Base-by-base conservation (phyloP, 1,140 invertebrate genomes). In the Drosophila tropicalis region DNA sequence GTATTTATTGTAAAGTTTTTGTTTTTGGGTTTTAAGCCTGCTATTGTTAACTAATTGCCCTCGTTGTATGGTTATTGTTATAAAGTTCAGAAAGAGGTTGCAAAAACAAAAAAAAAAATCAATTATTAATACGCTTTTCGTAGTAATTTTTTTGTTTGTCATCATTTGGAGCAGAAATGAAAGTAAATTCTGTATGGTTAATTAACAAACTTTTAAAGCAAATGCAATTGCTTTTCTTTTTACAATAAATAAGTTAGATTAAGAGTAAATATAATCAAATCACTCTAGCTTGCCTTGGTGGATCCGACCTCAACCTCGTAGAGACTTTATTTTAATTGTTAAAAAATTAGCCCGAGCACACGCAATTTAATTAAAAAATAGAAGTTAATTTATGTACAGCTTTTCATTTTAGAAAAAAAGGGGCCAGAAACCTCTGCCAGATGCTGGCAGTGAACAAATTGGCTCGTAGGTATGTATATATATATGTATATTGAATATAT, bases 401-500 rank as follows among this genome's bases (percentile, higher is more conserved):
- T 76, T 76, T 76, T 76, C 25, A 76, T 76, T 75, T 76, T 25
- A 57, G 32, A 75, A 57, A 47, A 64, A 40, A 15, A 34, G 64
- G 17, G 13, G 40, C n/a, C 19, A 47, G 34, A n/a, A 55, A 60
- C 60, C 60, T 62, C 65, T 55, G 70, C 73, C 76, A 63, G 56
- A 1, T 36, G 44, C 60, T 81, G 71, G 74, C 41, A 68, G 82
- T 79, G 70, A 87, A 87, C 83, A 87, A 87, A 86, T 86, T 86
- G 83, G 83, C 83, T 79, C 71, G 62, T 85, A 41, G 44, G 29
- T 36, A 55, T 54, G 22, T 22, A 19, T 47, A 65, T 75, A 67
- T 69, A 62, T 75, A 86, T 86, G 81, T 86, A 85, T 82, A 86
- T 86, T 82, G 79, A 73, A 83, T 87, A 86, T 87, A 83, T 87